These are phyloP conservation scores for Mirza zaza DNA, from an alignment of 2,113 vertebrate genomes.

Conservation along the genomic window DNA sequence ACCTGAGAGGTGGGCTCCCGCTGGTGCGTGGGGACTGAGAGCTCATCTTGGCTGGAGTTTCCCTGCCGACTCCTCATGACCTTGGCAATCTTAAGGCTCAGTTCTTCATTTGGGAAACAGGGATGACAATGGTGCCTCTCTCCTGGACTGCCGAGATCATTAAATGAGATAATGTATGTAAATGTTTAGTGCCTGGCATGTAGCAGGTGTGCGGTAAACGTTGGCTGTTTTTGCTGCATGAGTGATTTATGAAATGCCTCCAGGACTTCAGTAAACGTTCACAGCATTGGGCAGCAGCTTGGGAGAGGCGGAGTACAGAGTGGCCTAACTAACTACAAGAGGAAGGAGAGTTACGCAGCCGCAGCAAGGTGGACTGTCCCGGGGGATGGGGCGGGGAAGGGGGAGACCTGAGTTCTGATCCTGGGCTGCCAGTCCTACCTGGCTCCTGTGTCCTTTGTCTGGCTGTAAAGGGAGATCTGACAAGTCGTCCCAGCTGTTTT, in stretches of 20 bases:
- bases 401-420: background rate
- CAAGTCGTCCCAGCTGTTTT: background rate
- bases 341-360: fast-evolving
- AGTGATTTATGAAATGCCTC: fast-evolving
- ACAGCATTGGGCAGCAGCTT: background rate
- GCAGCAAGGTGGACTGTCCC: fast-evolving
- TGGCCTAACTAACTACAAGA: fast-evolving
- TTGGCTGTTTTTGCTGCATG: too few relatives aligned
- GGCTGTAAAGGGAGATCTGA: fast-evolving
- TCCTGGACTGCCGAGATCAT: background rate
- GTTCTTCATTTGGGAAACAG: background rate
- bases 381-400: fast-evolving
- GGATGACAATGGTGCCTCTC: fast-evolving
- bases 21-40: fast-evolving
- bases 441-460: background rate
- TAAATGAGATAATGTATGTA: background rate
- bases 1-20: fast-evolving
- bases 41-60: background rate
- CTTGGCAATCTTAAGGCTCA: background rate
- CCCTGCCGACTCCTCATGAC: background rate
- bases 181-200: fast-evolving
- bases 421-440: fast-evolving
- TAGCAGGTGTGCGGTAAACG: fast-evolving
- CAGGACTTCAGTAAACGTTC: background rate
- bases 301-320: fast-evolving